phyloP scores from a whole-genome alignment of 30 jellyfish, hydroid and myxozoan species.

The Pseudorhiza aurosa region DNA sequence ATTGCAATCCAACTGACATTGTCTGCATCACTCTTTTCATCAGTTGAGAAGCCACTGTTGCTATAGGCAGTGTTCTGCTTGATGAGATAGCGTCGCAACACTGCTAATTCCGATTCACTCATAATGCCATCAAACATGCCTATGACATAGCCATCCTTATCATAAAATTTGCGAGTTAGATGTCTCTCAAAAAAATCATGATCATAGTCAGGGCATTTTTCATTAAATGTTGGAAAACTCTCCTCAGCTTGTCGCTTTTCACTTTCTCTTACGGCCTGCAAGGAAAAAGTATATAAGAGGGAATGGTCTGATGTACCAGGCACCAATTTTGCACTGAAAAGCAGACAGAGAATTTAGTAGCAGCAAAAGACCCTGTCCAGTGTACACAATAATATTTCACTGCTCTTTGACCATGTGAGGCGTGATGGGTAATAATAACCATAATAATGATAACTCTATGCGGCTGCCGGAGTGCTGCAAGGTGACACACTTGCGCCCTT shows the following conservation, averaged over 20 bases:
- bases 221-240: conserved; percentile 10
- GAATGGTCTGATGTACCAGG: too few relatives aligned
- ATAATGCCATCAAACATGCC: conserved; percentile 22
- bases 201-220: not conserved
- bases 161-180: conserved; percentile 30
- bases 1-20: conserved; percentile 62
- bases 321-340: too few relatives aligned
- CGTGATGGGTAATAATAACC: too few relatives aligned
- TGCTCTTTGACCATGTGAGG: too few relatives aligned
- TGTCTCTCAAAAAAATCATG: conserved; percentile 36
- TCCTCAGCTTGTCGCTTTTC: conserved; percentile 5
- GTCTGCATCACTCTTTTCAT: conserved; percentile 35
- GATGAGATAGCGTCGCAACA: conserved; percentile 4
- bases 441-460: too few relatives aligned
- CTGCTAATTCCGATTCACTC: conserved; percentile 28
- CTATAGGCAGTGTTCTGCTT: conserved; percentile 17
- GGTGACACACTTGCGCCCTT: too few relatives aligned
- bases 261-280: not conserved
- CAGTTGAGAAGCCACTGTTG: not conserved
- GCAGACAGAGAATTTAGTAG: too few relatives aligned
- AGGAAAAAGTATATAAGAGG: too few relatives aligned
- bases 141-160: conserved; percentile 18
- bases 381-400: too few relatives aligned
- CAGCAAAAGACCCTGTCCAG: too few relatives aligned
- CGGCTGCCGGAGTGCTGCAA: too few relatives aligned